Percentiles rank a stretch among this genome's conserved stretches.
Conservation (phyloP, 64 coral and sea anemone species). For the Cladopsammia gracilis region DNA sequence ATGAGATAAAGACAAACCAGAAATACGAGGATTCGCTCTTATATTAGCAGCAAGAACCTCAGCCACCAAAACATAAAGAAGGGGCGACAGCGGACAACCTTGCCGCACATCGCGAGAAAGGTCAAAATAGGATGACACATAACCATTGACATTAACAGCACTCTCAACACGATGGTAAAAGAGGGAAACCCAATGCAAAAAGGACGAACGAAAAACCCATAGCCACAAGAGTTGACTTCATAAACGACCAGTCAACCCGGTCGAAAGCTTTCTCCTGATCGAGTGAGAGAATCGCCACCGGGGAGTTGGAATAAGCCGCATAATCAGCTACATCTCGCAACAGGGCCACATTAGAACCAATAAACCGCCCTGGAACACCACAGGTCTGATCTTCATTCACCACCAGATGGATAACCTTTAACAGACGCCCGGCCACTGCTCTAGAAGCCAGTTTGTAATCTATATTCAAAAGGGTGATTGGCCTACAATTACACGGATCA, state of each 20-base stretch:
- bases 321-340: conserved; percentile 28
- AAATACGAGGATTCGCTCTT: background rate
- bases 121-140: conserved; percentile 30
- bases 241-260: conserved; percentile 43
- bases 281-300: background rate
- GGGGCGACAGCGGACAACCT: conserved; percentile 61
- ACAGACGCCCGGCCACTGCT: conserved; percentile 39
- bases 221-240: background rate
- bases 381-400: conserved; percentile 34
- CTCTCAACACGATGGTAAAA: conserved; percentile 24
- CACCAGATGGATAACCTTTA: conserved; percentile 29
- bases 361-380: conserved; percentile 48
- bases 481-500: conserved; percentile 51
- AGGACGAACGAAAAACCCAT: conserved; percentile 59
- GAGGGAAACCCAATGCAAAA: background rate
- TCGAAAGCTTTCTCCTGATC: conserved; percentile 76
- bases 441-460: conserved; percentile 75
- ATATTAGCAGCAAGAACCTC: conserved; percentile 43
- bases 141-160: conserved; percentile 41
- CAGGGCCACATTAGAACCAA: conserved; percentile 39
- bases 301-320: background rate
- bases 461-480: conserved; percentile 27
- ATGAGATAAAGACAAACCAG: background rate
- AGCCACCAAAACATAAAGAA: conserved; percentile 37
- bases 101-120: conserved; percentile 69